phyloP scores from a whole-genome alignment of 2,888 invertebrate species.

The Macrophya annulata region DNA sequence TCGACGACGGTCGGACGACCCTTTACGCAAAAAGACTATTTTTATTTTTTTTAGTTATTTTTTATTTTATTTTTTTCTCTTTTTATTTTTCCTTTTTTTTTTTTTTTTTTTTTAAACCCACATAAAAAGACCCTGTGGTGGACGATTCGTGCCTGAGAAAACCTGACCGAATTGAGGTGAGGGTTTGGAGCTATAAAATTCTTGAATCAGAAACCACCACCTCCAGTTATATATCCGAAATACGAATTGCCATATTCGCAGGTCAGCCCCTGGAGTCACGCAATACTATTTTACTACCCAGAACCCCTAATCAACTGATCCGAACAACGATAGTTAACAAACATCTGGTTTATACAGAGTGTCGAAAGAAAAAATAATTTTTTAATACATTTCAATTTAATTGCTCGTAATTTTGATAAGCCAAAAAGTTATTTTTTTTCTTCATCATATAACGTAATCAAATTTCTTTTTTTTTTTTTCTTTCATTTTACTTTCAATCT shows the following conservation, averaged over 20 bases:
- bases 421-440: not conserved
- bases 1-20: not conserved
- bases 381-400: not conserved
- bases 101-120: not conserved
- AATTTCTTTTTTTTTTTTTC: not conserved
- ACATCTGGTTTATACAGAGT: conserved; percentile 17
- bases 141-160: not conserved
- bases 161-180: not conserved
- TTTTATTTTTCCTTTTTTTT: not conserved
- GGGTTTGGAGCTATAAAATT: conserved; percentile 17
- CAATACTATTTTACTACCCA: conserved; percentile 14
- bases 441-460: too few species aligned
- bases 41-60: too few species aligned
- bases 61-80: not conserved
- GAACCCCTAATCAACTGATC: conserved; percentile 22
- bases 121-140: conserved; percentile 1
- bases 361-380: not conserved
- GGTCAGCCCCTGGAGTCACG: conserved; percentile 1
- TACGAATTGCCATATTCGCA: conserved; percentile 31
- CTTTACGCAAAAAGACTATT: not conserved
- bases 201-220: not conserved
- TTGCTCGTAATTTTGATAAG: not conserved
- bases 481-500: not conserved
- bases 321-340: not conserved
- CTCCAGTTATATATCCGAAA: not conserved